phyloP scores from a whole-genome alignment of 2,797 vertebrate species.

The Clamator glandarius region DNA sequence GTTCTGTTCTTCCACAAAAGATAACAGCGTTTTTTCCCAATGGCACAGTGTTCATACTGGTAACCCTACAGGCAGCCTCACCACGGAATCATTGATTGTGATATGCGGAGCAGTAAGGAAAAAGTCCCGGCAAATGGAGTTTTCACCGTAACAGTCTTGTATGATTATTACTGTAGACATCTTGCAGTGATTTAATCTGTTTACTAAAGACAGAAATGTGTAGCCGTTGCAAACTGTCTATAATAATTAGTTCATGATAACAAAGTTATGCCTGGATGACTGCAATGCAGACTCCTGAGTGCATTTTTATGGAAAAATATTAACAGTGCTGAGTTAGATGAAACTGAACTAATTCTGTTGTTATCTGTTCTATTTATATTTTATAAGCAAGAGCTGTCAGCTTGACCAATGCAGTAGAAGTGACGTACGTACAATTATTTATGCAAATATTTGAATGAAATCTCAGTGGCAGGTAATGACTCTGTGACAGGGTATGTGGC shows the following conservation, averaged over 20 bases:
- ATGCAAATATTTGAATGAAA: background rate
- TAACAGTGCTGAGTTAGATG: constrained; percentile 8
- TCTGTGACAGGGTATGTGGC: background rate
- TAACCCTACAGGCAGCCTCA: background rate
- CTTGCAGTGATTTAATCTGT: constrained; percentile 40
- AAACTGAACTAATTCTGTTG: constrained; percentile 24
- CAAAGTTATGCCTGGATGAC: constrained; percentile 59
- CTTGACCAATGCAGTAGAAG: background rate
- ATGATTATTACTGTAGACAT: constrained; percentile 26
- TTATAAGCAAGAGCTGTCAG: constrained; percentile 17
- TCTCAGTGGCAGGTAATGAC: background rate
- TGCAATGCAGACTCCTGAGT: constrained; percentile 39
- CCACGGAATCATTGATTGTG: background rate
- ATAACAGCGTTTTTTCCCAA: background rate
- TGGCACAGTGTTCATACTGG: background rate
- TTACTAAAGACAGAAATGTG: constrained; percentile 48
- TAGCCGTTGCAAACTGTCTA: constrained; percentile 24
- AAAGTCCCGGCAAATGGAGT: constrained; percentile 13
- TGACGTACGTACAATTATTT: background rate
- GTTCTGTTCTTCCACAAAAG: background rate
- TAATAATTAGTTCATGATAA: constrained; percentile 67
- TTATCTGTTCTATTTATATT: background rate
- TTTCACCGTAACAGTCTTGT: background rate
- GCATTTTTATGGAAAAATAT: constrained; percentile 58
- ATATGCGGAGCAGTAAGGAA: background rate